These are phyloP conservation scores for Euclidia mi DNA, from an alignment of 2,888 invertebrate genomes.

Conservation along the genomic window DNA sequence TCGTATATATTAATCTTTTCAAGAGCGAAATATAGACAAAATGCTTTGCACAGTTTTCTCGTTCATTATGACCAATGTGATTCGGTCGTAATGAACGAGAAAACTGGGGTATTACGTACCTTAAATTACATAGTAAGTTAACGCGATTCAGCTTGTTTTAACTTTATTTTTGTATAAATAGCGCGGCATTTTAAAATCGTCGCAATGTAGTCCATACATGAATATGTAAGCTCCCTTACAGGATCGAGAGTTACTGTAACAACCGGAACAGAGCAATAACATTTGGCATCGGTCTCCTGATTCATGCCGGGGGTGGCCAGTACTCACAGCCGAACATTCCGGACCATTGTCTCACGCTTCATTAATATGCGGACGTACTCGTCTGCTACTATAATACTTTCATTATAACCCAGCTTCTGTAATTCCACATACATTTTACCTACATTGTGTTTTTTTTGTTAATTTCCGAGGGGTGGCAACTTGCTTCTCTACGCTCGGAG, in stretches of 20 bases:
- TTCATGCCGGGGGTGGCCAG: slow-evolving; percentile 53
- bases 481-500: background rate
- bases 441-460: slow-evolving; percentile 10
- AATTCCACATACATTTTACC: slow-evolving; percentile 12
- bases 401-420: slow-evolving; percentile 34
- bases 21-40: no score
- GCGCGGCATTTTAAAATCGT: no score
- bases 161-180: no score
- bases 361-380: slow-evolving; percentile 47
- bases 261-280: slow-evolving; percentile 44
- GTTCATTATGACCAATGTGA: no score
- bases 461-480: background rate
- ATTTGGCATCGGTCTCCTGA: slow-evolving; percentile 54
- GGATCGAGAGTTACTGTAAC: slow-evolving; percentile 38
- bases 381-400: slow-evolving; percentile 38
- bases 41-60: no score
- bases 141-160: no score
- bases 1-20: no score
- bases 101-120: no score
- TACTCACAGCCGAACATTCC: slow-evolving; percentile 40
- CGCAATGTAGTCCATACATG: no score
- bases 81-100: no score
- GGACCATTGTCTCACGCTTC: slow-evolving; percentile 48
- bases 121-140: no score
- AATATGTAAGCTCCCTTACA: slow-evolving; percentile 24